phyloP scores from a whole-genome alignment of 2,113 vertebrate genomes.

The Pantherophis guttatus region DNA sequence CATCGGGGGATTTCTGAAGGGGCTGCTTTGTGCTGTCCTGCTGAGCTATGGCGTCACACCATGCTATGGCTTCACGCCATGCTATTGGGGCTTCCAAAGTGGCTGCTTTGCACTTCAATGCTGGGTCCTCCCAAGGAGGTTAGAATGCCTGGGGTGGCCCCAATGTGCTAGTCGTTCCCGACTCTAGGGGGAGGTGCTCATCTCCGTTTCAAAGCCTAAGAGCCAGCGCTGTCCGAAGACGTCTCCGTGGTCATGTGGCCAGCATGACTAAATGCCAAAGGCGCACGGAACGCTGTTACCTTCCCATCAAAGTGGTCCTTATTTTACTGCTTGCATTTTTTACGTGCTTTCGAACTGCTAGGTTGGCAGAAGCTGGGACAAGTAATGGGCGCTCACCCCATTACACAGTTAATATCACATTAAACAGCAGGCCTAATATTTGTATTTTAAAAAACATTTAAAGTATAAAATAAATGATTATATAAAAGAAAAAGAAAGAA shows the following conservation, averaged over 20 bases:
- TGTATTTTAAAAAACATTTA: not conserved
- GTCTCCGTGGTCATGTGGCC: too few relatives aligned
- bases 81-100: not conserved
- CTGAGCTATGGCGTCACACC: not conserved
- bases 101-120: not conserved
- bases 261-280: too few relatives aligned
- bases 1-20: not conserved
- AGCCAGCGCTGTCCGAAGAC: too few relatives aligned
- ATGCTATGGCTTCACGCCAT: not conserved
- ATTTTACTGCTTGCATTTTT: too few relatives aligned
- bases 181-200: too few relatives aligned
- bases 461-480: not conserved
- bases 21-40: not conserved
- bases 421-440: not conserved
- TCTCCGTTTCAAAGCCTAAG: too few relatives aligned
- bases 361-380: too few relatives aligned
- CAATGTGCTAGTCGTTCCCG: not conserved
- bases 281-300: too few relatives aligned
- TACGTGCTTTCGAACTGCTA: too few relatives aligned
- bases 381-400: too few relatives aligned
- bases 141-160: not conserved
- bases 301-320: too few relatives aligned
- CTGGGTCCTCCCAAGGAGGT: not conserved
- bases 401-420: not conserved
- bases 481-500: not conserved